These are phyloP conservation scores for Aphelinus certus DNA, from an alignment of 1,140 invertebrate genomes.

Conservation along the genomic window DNA sequence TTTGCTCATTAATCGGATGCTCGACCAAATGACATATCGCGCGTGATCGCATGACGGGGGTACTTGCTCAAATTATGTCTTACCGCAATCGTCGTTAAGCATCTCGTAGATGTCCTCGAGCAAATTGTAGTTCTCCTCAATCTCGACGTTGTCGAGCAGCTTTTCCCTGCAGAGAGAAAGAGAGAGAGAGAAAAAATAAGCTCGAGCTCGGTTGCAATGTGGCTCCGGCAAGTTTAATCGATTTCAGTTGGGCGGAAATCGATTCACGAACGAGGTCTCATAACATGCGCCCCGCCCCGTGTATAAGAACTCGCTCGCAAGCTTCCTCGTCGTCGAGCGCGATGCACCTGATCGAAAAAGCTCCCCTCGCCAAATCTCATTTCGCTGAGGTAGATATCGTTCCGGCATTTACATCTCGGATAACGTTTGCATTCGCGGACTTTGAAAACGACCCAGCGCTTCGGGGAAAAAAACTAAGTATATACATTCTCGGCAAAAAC, in stretches of 20 bases:
- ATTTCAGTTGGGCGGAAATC: background rate
- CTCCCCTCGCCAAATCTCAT: background rate
- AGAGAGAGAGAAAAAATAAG: no score
- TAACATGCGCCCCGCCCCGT: background rate
- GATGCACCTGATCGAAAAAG: background rate
- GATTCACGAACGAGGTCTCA: background rate
- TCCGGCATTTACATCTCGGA: slow-evolving; percentile 4
- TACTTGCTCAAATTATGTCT: background rate
- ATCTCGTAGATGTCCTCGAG: slow-evolving; percentile 64
- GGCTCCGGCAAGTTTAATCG: background rate
- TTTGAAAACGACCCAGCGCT: background rate
- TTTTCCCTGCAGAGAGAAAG: slow-evolving; percentile 54
- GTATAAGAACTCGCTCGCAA: background rate
- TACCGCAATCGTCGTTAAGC: slow-evolving; percentile 60
- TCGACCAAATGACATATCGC: no score
- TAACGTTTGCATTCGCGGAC: background rate
- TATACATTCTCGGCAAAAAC: no score
- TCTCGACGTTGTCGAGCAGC: slow-evolving; percentile 55
- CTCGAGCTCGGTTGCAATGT: no score
- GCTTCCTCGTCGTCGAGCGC: background rate
- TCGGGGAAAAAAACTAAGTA: no score
- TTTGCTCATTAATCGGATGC: no score
- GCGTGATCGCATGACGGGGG: no score
- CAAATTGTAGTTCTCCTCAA: slow-evolving; percentile 61
- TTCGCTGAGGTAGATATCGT: slow-evolving; percentile 27